Base-by-base conservation (phyloP, 2,888 invertebrate species). In the Brachyopa scutellaris region DNA sequence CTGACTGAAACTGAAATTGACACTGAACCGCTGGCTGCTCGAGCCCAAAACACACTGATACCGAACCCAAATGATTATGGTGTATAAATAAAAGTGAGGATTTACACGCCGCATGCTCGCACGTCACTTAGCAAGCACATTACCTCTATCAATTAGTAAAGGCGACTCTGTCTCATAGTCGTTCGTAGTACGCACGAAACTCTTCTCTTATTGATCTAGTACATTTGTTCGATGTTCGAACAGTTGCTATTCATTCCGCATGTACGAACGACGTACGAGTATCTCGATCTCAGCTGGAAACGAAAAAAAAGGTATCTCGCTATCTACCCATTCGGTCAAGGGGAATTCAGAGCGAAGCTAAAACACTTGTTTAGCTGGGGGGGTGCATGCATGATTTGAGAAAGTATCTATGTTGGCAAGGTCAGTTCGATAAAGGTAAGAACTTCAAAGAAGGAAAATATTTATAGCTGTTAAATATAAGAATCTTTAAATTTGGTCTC, bases 61-160 rank as follows among this genome's bases (percentile, higher is more conserved):
- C 51, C 74, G 38, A 80, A 69, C 47, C 17, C 57, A 42, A 64
- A 38, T 55, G 38, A 62, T 64, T 74, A 31, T 59, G 42, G 53
- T 74, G 74, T 80, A 80, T 80, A 80, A 80, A 80, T 80, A 74
- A 80, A 74, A 26, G 62, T 80, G 62, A 74, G 42, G 36, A 62
- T 45, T 80, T 55, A 51, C 69, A 36, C 31, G 31, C 36, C 40
- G 36, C 59, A 19, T 8, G 51, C 55, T 62, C 61, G 40, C 51
- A 67, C 79, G 66, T 79, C 69, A 69, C 51, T 80, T 80, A 69
- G 69, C 62, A 49, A 69, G 61, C 62, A 57, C 57, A 80, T 80
- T 80, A 80, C 69, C 69, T n/a, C n/a, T 69, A 74, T 57, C 74
- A 80, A 74, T 80, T 74, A 80, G 57, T 31, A 51, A 62, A 57